These are phyloP conservation scores for Neotoma lepida DNA, from an alignment of 2,113 vertebrate genomes.

Conservation along the genomic window DNA sequence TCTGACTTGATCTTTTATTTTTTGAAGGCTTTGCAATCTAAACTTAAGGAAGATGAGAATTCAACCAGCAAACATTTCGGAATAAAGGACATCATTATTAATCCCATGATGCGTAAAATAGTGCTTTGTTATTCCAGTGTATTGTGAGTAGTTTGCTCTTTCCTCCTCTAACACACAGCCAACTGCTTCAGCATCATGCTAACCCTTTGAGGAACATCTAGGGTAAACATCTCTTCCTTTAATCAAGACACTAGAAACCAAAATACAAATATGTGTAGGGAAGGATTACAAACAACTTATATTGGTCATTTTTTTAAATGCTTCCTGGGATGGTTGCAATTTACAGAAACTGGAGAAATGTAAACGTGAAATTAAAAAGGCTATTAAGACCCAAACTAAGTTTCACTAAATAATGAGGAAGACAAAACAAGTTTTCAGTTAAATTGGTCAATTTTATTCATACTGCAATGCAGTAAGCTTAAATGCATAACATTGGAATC, in stretches of 20 bases:
- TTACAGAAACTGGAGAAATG: background rate
- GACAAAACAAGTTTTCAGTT: background rate
- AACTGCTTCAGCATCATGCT: too few relatives aligned
- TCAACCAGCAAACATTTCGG: background rate
- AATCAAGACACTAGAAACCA: background rate
- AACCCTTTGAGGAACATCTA: background rate
- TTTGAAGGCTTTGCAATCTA: background rate
- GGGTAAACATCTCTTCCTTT: background rate
- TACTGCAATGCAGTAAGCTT: background rate
- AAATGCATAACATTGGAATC: background rate
- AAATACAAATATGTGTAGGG: background rate
- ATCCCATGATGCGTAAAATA: background rate
- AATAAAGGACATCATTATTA: background rate
- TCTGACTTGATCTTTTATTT: background rate
- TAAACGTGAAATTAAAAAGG: background rate
- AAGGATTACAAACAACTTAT: background rate
- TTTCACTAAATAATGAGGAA: background rate
- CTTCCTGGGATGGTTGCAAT: background rate
- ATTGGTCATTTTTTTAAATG: background rate
- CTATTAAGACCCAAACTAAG: background rate
- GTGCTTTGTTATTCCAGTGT: rapidly evolving
- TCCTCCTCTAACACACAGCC: background rate
- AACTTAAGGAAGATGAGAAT: background rate
- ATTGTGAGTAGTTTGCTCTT: background rate
- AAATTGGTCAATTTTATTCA: background rate